Base-by-base conservation (phyloP, 1,140 invertebrate species). In the Phymorhynchus buccinoides region DNA sequence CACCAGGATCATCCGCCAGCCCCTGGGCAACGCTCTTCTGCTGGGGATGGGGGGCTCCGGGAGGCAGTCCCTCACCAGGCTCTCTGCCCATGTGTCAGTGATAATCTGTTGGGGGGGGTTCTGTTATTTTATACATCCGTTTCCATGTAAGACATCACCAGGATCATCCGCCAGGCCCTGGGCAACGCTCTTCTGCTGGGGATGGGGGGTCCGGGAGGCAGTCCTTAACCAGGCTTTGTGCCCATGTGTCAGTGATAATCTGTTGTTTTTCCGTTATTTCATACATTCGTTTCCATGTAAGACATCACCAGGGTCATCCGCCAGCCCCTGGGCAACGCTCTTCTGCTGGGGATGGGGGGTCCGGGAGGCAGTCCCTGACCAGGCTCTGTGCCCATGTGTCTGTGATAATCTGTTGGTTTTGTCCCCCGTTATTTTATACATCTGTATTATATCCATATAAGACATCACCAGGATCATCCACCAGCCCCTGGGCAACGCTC, bases 301-400 rank as follows among this genome's bases (percentile, higher is more conserved):
- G n/a, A n/a, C n/a, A 94, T 94, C 48, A 88, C 90, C 77, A 89
- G 93, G 39, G 89, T 94, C 77, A 92, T 94, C 48, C 86, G 93
- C 39, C 93, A 94, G 87, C 93, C 93, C 12, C 89, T 93, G 27
- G 93, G 93, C 44, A 94, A 94, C 86, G 93, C 93, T 39, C 88
- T 94, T 6, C 89, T 94, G 75, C 88, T 87, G 39, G 86, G 86
- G 30, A 85, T 87, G 86, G 86, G 86, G 32, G 86, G 86, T 85
- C 84, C 92, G 37, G 93, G 91, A 62, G 93, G 56, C 93, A 94
- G 87, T 92, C 90, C 39, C 89, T 94, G 16, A 93, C 93, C 2
- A 88, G 91, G 39, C 89, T 94, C 0, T 90, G 93, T n/a, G 88
- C 92, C 79, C 91, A 93, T 85, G 92, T 93, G 93, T 93, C n/a